A percentile compares a stretch with the other conserved stretches of the same genome.
phyloP scores from a whole-genome alignment of 1,140 invertebrate species.

The Lordiphosa collinella region DNA sequence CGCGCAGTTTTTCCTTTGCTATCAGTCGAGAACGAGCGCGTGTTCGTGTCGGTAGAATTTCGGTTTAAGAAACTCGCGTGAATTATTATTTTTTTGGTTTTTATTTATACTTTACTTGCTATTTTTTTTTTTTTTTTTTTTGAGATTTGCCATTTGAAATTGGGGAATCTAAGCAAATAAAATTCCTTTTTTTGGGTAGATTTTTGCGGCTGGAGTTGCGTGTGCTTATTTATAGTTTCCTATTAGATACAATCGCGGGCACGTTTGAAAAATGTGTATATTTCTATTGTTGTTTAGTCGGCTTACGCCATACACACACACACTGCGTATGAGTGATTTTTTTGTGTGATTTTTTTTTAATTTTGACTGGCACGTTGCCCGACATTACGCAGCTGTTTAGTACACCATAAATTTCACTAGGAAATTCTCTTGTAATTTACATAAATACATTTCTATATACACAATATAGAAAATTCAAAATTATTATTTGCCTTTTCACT shows the following conservation, averaged over 20 bases:
- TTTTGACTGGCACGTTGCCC: slow-evolving; percentile 59
- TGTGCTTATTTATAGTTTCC: slow-evolving; percentile 57
- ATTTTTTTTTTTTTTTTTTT: slow-evolving; percentile 18
- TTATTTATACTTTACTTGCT: slow-evolving; percentile 9
- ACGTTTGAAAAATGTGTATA: slow-evolving; percentile 18
- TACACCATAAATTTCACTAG: slow-evolving; percentile 37
- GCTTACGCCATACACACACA: slow-evolving; percentile 44
- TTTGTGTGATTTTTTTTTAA: slow-evolving; percentile 8
- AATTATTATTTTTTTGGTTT: slow-evolving; percentile 5
- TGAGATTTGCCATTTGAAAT: slow-evolving; percentile 53
- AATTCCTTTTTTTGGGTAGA: slow-evolving; percentile 17
- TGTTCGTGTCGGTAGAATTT: slow-evolving; percentile 32
- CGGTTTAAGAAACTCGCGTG: slow-evolving; percentile 9
- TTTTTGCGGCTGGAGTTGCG: slow-evolving; percentile 46
- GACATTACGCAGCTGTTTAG: slow-evolving; percentile 73
- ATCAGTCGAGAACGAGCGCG: slow-evolving; percentile 51
- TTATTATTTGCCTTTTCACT: slow-evolving; percentile 33
- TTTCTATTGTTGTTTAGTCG: slow-evolving; percentile 61
- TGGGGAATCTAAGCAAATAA: slow-evolving; percentile 12
- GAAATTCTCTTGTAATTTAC: slow-evolving; percentile 45
- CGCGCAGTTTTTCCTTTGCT: slow-evolving; percentile 54
- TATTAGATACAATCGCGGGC: slow-evolving; percentile 14
- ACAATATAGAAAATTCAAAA: slow-evolving; percentile 9
- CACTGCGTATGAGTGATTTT: slow-evolving; percentile 69
- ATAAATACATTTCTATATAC: slow-evolving; percentile 20